phyloP scores from a whole-genome alignment of 2,888 invertebrate genomes.

The Leptopterna dolabrata region DNA sequence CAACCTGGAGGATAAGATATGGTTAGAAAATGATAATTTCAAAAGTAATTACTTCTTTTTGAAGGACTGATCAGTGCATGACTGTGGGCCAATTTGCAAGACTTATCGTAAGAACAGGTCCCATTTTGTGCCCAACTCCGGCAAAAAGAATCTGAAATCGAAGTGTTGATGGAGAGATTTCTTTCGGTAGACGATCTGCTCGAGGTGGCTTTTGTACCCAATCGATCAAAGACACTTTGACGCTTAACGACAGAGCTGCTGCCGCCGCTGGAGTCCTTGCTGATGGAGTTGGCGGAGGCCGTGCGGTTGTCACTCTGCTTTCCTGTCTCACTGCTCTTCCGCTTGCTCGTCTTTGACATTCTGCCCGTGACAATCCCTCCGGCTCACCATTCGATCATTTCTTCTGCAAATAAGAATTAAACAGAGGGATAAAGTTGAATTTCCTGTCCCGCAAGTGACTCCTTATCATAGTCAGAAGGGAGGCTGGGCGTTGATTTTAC shows the following conservation, averaged over 20 bases:
- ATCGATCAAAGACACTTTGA: constrained; percentile 85
- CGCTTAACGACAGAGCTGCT: constrained; percentile 60
- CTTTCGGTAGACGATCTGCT: constrained; percentile 33
- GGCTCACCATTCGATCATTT: constrained; percentile 53
- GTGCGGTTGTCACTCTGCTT: constrained; percentile 43
- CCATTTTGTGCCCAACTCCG: constrained; percentile 83
- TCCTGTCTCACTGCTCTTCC: constrained; percentile 57
- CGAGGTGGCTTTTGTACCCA: constrained; percentile 76
- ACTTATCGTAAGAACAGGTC: constrained; percentile 81
- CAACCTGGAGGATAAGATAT: no score
- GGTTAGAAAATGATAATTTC: not conserved
- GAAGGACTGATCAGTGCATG: constrained; percentile 82
- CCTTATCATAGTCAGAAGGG: no score
- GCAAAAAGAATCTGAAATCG: constrained; percentile 70
- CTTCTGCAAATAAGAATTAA: constrained; percentile 50
- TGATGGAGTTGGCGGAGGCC: constrained; percentile 1
- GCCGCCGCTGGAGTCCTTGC: constrained; percentile 40
- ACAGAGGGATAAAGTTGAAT: not conserved
- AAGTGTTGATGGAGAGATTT: constrained; percentile 50
- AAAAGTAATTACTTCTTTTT: constrained; percentile 71
- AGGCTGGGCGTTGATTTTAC: no score
- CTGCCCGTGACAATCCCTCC: constrained; percentile 54
- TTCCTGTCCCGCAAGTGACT: no score
- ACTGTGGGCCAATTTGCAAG: constrained; percentile 79
- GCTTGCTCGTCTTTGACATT: constrained; percentile 61